These are phyloP conservation scores for Perca fluviatilis DNA, from an alignment of 2,113 vertebrate genomes.

Conservation along the genomic window DNA sequence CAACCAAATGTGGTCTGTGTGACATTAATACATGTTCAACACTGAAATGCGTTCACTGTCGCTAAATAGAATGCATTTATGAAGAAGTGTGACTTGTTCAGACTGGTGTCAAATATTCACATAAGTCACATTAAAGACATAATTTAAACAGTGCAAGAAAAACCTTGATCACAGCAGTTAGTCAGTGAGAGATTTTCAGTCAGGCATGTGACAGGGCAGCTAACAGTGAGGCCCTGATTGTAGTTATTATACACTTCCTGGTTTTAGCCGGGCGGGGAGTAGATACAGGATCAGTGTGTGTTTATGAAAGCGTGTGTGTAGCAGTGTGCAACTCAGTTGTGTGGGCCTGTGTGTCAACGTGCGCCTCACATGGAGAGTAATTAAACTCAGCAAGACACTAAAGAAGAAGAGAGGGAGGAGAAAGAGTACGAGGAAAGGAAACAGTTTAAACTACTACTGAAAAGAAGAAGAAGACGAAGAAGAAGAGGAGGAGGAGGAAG, in stretches of 20 bases:
- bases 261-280: conserved; percentile 54
- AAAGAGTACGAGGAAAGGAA: not conserved
- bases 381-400: conserved; percentile 22
- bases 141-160: not conserved
- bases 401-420: conserved; percentile 4
- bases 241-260: conserved; percentile 70
- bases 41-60: too few relatives aligned
- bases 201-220: conserved; percentile 62
- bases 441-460: not conserved
- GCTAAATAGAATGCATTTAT: too few relatives aligned
- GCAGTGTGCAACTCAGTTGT: not conserved
- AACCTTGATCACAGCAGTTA: not conserved
- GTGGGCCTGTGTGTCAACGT: conserved; percentile 5
- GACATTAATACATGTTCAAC: too few relatives aligned
- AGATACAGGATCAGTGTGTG: conserved; percentile 24
- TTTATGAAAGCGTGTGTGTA: conserved; percentile 11
- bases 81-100: too few relatives aligned
- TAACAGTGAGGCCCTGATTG: conserved; percentile 45
- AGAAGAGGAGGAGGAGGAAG: not conserved
- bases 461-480: not conserved
- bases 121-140: too few relatives aligned
- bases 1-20: too few relatives aligned
- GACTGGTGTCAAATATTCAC: too few relatives aligned
- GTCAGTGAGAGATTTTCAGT: conserved; percentile 35
- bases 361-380: not conserved